A percentile compares a stretch with the other conserved stretches of the same genome.
Conservation (phyloP, 2,113 vertebrate genomes). For the Stegastes partitus region DNA sequence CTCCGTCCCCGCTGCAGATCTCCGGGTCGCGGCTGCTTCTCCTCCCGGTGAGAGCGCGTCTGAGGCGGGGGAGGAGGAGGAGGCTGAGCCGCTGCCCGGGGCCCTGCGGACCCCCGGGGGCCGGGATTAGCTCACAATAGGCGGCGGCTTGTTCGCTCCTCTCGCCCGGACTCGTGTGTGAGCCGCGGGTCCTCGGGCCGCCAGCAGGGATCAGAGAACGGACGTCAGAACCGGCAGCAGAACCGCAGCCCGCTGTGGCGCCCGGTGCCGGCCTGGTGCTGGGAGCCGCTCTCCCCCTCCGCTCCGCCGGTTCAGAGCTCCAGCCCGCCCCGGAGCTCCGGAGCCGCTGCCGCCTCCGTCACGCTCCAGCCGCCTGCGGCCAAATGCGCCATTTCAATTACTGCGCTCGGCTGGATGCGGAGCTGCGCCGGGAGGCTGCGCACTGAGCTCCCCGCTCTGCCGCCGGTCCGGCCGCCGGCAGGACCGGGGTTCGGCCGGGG, state of each 20-base stretch:
- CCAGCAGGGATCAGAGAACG: too few relatives aligned
- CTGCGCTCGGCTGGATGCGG: constrained; percentile 82
- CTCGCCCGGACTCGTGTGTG: too few relatives aligned
- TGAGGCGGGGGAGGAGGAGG: constrained; percentile 69
- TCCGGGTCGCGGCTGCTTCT: neutral
- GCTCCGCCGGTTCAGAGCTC: too few relatives aligned
- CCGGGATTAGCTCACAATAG: constrained; percentile 89
- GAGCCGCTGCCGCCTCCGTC: constrained; percentile 88
- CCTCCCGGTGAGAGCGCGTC: constrained; percentile 45
- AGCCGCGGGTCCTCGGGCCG: too few relatives aligned
- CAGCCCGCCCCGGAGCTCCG: constrained; percentile 70
- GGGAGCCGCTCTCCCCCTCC: too few relatives aligned
- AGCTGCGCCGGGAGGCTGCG: constrained; percentile 62
- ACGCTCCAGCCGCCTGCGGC: constrained; percentile 82
- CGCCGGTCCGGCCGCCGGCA: too few relatives aligned
- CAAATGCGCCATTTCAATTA: constrained; percentile 90
- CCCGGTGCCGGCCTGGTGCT: too few relatives aligned
- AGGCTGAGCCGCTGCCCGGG: constrained; percentile 84
- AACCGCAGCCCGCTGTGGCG: too few relatives aligned
- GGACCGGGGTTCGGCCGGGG: too few relatives aligned
- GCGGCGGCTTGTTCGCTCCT: constrained; percentile 53
- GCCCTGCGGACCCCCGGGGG: constrained; percentile 87
- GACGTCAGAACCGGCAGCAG: too few relatives aligned
- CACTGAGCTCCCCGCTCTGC: too few relatives aligned
- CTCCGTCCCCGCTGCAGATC: constrained; percentile 2